Percentiles rank a stretch among this genome's conserved stretches.
Evolutionary conservation across 2,888 invertebrate genomes (phyloP).

Genomic region (Bugula neritina): DNA sequence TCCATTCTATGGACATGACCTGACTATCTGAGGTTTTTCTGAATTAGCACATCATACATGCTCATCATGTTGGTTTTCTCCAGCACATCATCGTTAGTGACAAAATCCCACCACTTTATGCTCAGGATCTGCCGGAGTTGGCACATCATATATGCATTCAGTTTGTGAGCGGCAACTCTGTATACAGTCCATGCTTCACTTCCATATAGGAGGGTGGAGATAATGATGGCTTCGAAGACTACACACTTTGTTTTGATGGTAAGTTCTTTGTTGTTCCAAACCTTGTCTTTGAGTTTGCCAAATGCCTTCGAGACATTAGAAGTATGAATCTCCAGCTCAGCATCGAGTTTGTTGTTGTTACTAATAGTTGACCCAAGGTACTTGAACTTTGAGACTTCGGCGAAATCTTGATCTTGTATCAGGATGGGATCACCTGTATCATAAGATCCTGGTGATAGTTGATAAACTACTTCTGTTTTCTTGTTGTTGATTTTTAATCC

Average conservation of each 20-base stretch:
- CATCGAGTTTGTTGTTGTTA: not conserved
- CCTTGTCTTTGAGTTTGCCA: not conserved
- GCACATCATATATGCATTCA: too few species aligned
- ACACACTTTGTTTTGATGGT: not conserved
- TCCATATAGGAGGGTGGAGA: not conserved
- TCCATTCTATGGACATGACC: too few species aligned
- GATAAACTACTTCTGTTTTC: not conserved
- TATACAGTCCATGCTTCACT: conserved; percentile 1
- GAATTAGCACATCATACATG: too few species aligned
- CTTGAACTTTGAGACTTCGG: not conserved
- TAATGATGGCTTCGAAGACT: not conserved
- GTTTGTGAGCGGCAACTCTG: too few species aligned
- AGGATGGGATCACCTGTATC: not conserved
- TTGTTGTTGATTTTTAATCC: not conserved
- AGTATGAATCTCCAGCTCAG: not conserved
- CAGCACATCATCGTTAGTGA: not conserved
- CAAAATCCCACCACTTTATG: not conserved
- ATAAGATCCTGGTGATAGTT: not conserved
- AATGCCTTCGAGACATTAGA: not conserved
- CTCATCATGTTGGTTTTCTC: not conserved
- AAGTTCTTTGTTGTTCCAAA: not conserved
- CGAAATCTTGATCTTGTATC: not conserved
- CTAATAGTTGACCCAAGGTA: not conserved
- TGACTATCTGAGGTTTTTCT: too few species aligned
- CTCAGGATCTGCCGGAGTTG: not conserved